Evolutionary conservation across 2,888 invertebrate genomes (phyloP), one percentile per base, ranked within the genome.

Genomic region (Hermodice carunculata): DNA sequence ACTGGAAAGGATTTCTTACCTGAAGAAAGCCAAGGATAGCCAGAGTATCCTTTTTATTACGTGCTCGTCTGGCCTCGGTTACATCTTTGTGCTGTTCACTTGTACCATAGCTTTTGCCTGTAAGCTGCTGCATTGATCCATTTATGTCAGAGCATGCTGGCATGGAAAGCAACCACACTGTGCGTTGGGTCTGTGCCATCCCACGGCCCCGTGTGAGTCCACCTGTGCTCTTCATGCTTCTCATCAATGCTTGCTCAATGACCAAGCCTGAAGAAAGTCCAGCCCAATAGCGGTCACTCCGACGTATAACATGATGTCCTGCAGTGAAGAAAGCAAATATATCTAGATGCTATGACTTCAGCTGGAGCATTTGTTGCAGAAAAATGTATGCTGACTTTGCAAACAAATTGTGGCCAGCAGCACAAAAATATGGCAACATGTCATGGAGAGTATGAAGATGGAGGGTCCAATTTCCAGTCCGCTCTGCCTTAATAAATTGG

Each of bases 1-100:
- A 61, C 19, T 40, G 49, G 76, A 74, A n/a, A 71, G 75, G 42
- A 51, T 67, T n/a, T 40, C 60, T 62, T 1, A 65, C 64, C 17
- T 34, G n/a, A 2, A 75, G 40, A 40, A 68, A 69, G 1, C 29
- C 5, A 1, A 66, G 11, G 31, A 74, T 19, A 8, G 34, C 56
- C 8, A 26, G 8, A 3, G 34, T 60, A 48, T 74, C 74, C 24
- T 64, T 49, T 8, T 5, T 40, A 44, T 76, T 72, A 31, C 66
- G 64, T 44, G 1, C 49, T 26, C 22, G 29, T 42, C 69, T 44
- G 14, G 64, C 24, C 6, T 54, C 17, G n/a, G 24, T 22, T 19
- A 29, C 11, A 28, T 69, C 62, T 46, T 63, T 54, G 43, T 52
- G 37, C 44, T 56, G 48, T 49, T 61, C 57, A 51, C 60, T 63